Evolutionary conservation across 2,888 invertebrate species (phyloP).

Genomic region (Hipparchia semele): DNA sequence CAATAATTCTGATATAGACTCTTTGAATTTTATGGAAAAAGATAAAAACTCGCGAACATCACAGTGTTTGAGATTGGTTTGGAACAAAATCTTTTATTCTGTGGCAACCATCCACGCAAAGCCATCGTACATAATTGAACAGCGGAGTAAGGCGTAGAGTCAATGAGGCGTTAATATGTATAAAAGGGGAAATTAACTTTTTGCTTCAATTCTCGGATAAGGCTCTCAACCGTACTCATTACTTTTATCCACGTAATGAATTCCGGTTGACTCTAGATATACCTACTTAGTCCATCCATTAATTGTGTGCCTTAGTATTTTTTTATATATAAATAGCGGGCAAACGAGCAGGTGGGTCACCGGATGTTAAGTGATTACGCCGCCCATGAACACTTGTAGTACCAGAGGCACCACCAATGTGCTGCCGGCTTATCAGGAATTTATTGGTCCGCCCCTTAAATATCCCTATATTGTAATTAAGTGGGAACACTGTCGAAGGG

Average conservation of each 20-base stretch:
- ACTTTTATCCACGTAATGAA: conserved; percentile 14
- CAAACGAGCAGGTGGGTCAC: too few relatives aligned
- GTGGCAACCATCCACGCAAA: conserved; percentile 3
- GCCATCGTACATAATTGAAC: conserved; percentile 37
- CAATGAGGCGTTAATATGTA: conserved; percentile 36
- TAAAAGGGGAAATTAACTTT: conserved; percentile 23
- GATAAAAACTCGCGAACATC: not conserved
- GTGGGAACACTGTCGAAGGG: too few relatives aligned
- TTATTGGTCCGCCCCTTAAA: too few relatives aligned
- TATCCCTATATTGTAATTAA: too few relatives aligned
- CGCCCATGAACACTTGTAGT: too few relatives aligned
- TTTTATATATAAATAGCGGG: too few relatives aligned
- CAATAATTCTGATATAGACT: too few relatives aligned
- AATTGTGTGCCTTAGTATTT: not conserved
- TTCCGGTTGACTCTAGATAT: conserved; percentile 13
- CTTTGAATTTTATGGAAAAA: not conserved
- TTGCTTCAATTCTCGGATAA: conserved; percentile 15
- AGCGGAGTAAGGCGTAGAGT: conserved; percentile 30
- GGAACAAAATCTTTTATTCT: conserved; percentile 7
- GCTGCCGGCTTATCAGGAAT: too few relatives aligned
- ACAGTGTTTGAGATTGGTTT: not conserved
- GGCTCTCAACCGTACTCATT: conserved; percentile 11
- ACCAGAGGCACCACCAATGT: too few relatives aligned
- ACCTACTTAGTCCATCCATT: conserved; percentile 1
- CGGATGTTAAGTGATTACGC: too few relatives aligned